Percentiles rank a stretch among this genome's conserved stretches.
Conservation (phyloP, 2,888 invertebrate genomes). For the Adelphocoris suturalis region DNA sequence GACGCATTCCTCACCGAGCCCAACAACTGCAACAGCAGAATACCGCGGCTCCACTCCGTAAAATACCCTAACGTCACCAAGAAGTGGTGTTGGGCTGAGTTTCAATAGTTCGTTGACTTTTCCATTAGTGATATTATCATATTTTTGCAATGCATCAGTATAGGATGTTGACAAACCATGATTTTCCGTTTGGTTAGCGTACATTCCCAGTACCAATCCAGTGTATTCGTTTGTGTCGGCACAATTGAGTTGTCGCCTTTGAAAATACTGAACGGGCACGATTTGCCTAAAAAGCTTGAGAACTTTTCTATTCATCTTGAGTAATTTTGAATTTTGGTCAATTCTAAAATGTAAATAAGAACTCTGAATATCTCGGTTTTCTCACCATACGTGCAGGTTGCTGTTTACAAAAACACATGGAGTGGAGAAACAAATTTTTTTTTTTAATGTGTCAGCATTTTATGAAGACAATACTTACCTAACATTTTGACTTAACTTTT, state of each 20-base stretch:
- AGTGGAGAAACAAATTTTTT: neutral
- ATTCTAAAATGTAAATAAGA: conserved; percentile 15
- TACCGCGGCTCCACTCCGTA: conserved; percentile 84
- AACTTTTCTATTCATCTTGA: conserved; percentile 30
- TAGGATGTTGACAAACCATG: conserved; percentile 71
- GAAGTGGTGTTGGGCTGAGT: conserved; percentile 80
- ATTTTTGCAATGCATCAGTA: conserved; percentile 80
- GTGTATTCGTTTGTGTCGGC: conserved; percentile 70
- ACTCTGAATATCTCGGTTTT: neutral
- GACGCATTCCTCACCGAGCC: conserved; percentile 85
- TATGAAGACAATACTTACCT: too few species aligned
- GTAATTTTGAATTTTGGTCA: conserved; percentile 12
- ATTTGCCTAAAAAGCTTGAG: conserved; percentile 2
- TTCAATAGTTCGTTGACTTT: conserved; percentile 80
- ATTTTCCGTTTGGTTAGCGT: conserved; percentile 70
- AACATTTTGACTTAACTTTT: too few species aligned
- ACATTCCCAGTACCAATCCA: conserved; percentile 72
- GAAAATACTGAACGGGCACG: neutral
- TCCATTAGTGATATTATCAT: conserved; percentile 81
- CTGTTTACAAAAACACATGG: neutral
- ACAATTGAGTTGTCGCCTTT: conserved; percentile 65
- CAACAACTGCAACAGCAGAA: conserved; percentile 86
- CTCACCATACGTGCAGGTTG: conserved; percentile 31
- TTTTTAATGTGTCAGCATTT: too few species aligned
- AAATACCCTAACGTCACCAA: conserved; percentile 82